Conservation (phyloP, 2,797 vertebrate genomes). For the Melopsittacus undulatus region DNA sequence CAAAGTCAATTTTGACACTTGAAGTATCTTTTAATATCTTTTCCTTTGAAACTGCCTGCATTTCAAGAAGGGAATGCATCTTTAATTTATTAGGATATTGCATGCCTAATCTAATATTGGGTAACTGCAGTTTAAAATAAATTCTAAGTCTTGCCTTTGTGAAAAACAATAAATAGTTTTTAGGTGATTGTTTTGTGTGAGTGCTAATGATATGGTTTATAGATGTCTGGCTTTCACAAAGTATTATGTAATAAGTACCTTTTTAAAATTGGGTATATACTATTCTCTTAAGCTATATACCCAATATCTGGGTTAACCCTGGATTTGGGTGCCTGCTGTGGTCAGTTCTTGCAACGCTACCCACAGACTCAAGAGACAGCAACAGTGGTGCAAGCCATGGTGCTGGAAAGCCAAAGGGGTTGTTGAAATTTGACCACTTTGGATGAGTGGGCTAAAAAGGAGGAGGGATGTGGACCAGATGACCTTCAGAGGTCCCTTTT, state of each 20-base stretch:
- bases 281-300: not conserved
- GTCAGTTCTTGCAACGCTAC: not conserved
- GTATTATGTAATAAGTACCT: not conserved
- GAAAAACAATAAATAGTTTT: not conserved
- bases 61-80: conserved; percentile 2
- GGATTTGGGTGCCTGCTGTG: not conserved
- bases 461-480: not conserved
- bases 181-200: not conserved
- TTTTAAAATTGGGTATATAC: not conserved
- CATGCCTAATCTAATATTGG: not conserved
- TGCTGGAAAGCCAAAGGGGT: not conserved
- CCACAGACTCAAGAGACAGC: accelerated
- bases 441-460: not conserved
- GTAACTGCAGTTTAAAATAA: not conserved
- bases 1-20: conserved; percentile 29
- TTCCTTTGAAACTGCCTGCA: conserved; percentile 17
- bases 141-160: not conserved
- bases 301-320: not conserved
- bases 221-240: not conserved
- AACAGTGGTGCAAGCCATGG: not conserved
- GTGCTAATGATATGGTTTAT: not conserved
- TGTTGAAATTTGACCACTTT: not conserved
- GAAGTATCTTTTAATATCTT: not conserved
- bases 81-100: conserved; percentile 34
- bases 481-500: not conserved